Evolutionary conservation across 2,113 vertebrate species (phyloP).

Genomic region (Smithornis capensis): DNA sequence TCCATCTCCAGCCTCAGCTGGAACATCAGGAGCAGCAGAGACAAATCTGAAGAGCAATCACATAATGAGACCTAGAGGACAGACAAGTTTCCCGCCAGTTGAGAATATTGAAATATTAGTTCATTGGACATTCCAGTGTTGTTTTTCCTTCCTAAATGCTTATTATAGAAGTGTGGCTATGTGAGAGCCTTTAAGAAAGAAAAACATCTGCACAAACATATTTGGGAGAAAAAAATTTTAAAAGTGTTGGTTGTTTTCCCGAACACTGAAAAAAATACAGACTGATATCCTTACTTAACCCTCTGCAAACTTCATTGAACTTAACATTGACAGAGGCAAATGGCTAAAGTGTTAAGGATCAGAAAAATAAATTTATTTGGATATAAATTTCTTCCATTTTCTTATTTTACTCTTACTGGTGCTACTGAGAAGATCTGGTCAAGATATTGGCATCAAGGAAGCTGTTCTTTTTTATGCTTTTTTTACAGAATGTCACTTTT

Average conservation of each 20-base stretch:
- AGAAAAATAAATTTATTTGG: not conserved
- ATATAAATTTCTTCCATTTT: not conserved
- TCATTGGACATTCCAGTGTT: not conserved
- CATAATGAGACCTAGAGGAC: not conserved
- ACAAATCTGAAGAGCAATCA: not conserved
- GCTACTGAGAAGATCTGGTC: not conserved
- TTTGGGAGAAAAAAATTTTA: not conserved
- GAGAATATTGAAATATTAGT: not conserved
- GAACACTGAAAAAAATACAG: not conserved
- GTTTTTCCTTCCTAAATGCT: not conserved
- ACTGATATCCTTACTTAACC: not conserved
- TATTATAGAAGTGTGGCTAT: not conserved
- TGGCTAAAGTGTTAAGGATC: not conserved
- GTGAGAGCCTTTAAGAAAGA: not conserved
- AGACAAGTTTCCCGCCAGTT: not conserved
- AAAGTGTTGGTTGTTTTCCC: not conserved
- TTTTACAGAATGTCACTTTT: not conserved
- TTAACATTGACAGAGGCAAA: not conserved
- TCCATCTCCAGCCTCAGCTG: not conserved
- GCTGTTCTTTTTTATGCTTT: not conserved
- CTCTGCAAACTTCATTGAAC: not conserved
- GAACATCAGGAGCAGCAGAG: not conserved
- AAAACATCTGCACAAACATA: accelerated
- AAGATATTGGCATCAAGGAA: no score
- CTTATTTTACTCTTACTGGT: not conserved